phyloP scores from a whole-genome alignment of 2,113 vertebrate genomes.

The Peucedramus taeniatus region DNA sequence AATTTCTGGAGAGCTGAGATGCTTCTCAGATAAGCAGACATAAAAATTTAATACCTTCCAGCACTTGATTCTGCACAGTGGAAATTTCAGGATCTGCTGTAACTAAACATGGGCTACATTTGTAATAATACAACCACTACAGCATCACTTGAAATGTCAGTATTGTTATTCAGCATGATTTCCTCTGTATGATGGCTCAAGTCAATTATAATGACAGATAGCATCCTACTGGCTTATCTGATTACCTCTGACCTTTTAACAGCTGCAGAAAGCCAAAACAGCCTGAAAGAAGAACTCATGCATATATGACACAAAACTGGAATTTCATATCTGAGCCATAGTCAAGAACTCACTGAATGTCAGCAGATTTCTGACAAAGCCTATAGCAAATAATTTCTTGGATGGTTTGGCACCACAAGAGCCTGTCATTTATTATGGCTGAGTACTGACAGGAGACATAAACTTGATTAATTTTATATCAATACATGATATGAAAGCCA shows the following conservation, averaged over 20 bases:
- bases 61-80: neutral
- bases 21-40: neutral
- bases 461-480: conserved; percentile 60
- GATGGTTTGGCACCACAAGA: conserved; percentile 54
- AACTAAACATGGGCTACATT: neutral
- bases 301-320: conserved; percentile 57
- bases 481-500: conserved; percentile 18
- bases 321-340: conserved; percentile 45
- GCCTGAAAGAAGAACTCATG: conserved; percentile 49
- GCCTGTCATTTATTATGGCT: conserved; percentile 45
- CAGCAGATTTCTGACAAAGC: conserved; percentile 63
- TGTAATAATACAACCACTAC: neutral
- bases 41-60: conserved; percentile 25
- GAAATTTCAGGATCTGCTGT: neutral
- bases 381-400: conserved; percentile 63
- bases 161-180: conserved; percentile 53
- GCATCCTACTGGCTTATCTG: conserved; percentile 58
- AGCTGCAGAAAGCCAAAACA: conserved; percentile 60
- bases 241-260: conserved; percentile 73
- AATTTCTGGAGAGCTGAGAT: neutral
- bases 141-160: conserved; percentile 47
- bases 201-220: conserved; percentile 70
- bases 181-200: conserved; percentile 50
- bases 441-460: conserved; percentile 37
- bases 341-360: conserved; percentile 60